Conservation (phyloP, 2,888 invertebrate species). For the Tipula helvola region DNA sequence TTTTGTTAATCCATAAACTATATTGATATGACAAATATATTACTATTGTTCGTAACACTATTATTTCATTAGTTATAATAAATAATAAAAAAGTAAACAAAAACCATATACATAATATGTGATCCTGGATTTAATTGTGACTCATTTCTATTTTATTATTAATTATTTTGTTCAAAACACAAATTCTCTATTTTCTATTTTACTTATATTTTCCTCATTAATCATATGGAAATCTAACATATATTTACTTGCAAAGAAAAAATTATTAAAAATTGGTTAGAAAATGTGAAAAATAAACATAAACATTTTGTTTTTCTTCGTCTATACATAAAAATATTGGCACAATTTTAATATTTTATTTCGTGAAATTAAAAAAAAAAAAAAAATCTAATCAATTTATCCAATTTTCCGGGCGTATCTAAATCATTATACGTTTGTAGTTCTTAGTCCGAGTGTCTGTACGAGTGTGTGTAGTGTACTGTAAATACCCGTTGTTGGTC, state of each 20-base stretch:
- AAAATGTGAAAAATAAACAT: neutral
- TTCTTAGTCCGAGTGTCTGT: neutral
- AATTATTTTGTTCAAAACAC: neutral
- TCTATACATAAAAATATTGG: neutral
- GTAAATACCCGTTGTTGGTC: neutral
- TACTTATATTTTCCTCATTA: conserved; percentile 4
- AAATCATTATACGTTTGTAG: neutral
- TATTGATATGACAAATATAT: neutral
- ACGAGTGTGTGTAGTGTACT: neutral
- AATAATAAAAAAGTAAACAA: neutral
- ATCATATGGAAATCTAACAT: neutral
- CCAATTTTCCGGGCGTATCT: neutral
- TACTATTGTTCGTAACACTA: neutral
- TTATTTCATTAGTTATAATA: neutral
- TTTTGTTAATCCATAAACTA: neutral
- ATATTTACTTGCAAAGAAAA: neutral
- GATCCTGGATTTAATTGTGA: neutral
- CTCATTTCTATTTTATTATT: neutral
- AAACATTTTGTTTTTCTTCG: neutral
- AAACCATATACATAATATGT: neutral
- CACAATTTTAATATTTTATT: neutral
- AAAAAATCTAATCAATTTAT: neutral
- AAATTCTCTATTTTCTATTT: neutral
- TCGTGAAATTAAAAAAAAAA: neutral
- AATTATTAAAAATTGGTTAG: neutral